Evolutionary conservation across 2,888 invertebrate species (phyloP).

Genomic region (Drosophila kanekoi): DNA sequence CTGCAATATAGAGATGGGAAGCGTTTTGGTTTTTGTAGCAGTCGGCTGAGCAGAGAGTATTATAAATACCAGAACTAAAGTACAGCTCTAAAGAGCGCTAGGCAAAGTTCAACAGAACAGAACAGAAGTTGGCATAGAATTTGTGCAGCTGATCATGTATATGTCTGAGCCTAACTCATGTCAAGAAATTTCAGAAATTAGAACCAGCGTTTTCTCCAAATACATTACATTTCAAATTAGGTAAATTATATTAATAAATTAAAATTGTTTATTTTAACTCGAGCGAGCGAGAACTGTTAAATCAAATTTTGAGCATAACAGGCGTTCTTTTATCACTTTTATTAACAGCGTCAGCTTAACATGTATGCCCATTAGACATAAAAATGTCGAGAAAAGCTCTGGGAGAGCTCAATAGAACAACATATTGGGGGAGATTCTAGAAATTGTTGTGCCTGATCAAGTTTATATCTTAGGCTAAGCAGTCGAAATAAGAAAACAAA

Average conservation of each 20-base stretch:
- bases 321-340: not conserved
- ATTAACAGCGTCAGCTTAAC: conserved; percentile 9
- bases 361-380: not conserved
- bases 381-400: not conserved
- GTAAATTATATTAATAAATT: not conserved
- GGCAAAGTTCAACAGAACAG: conserved; percentile 36
- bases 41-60: conserved; percentile 14
- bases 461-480: conserved; percentile 24
- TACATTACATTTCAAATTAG: not conserved
- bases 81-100: conserved; percentile 5
- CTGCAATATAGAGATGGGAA: conserved; percentile 79
- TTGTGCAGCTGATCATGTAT: conserved; percentile 18
- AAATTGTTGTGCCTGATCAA: conserved; percentile 12
- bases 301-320: not conserved
- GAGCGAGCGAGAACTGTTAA: conserved; percentile 1
- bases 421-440: not conserved
- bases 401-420: not conserved
- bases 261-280: not conserved
- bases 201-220: too few species aligned
- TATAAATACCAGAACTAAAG: conserved; percentile 21
- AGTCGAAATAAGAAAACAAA: not conserved
- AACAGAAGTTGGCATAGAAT: conserved; percentile 1
- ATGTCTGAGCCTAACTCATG: conserved; percentile 5
- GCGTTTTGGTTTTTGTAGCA: conserved; percentile 43
- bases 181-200: not conserved